A percentile compares a stretch with the other conserved stretches of the same genome.
Conservation (phyloP, 2,113 vertebrate genomes). For the Sapayoa aenigma region DNA sequence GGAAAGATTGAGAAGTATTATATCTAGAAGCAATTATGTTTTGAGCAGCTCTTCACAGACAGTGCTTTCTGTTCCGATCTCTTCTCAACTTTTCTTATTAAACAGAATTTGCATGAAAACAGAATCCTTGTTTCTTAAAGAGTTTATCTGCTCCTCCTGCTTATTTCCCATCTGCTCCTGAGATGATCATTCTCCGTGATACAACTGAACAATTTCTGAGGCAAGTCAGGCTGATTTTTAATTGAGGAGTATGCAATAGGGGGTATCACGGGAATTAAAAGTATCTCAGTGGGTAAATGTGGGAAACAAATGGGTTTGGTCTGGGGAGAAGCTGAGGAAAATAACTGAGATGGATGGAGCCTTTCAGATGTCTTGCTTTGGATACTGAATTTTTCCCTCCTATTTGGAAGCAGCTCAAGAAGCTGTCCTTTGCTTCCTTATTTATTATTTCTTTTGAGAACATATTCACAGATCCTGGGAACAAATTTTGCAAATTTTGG, state of each 20-base stretch:
- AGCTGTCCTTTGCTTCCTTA: neutral
- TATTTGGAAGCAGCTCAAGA: neutral
- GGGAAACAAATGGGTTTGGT: neutral
- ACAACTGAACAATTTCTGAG: neutral
- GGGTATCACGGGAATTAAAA: neutral
- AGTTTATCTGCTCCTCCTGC: neutral
- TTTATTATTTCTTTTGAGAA: neutral
- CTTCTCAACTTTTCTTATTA: neutral
- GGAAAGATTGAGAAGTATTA: neutral
- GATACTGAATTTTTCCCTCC: neutral
- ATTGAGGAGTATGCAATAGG: neutral
- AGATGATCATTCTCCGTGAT: neutral
- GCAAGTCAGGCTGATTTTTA: neutral
- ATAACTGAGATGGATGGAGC: neutral
- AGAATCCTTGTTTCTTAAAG: neutral
- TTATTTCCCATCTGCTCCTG: neutral
- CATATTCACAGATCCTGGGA: neutral
- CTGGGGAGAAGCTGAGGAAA: neutral
- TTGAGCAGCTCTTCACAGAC: neutral
- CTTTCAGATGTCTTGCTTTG: neutral
- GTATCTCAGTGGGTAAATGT: neutral
- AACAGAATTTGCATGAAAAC: conserved; percentile 10
- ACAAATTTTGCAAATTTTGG: neutral
- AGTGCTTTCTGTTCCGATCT: neutral
- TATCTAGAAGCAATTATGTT: neutral